Evolutionary conservation across 2,797 vertebrate genomes (phyloP), one percentile per base, ranked within the genome.

Genomic region (Adelosebastes latens): DNA sequence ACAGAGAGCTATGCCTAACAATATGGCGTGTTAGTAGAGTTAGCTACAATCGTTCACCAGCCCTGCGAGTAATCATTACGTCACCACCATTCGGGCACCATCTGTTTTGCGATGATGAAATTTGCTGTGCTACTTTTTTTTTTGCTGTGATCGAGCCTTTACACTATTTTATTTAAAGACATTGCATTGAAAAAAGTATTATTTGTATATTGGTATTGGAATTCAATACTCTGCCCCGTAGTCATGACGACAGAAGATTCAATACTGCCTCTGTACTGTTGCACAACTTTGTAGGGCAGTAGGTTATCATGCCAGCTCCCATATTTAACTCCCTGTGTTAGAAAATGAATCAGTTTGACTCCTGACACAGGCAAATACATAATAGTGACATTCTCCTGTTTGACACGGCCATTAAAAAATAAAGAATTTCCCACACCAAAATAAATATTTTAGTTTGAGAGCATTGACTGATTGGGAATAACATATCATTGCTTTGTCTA

Each of bases 371-470:
- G 65, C 62, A 63, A 49, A 52, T 24, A 24, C 10, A 67, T 56
- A 42, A 64, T 60, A 39, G 22, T 29, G n/a, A 53, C 10, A 75
- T 31, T 27, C 4, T 39, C 34, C 27, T 22, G 11, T 70, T 8
- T 36, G 31, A 72, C 52, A 16, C 6, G 55, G 32, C 53, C 59
- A 72, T 68, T 71, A 34, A 60, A 77, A 62, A 70, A 70, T 18
- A 4, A 22, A 18, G 8, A 0, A 66, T 24, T 20, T 25, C 18
- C 8, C 27, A 72, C 14, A 27, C 24, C 24, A 22, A 18, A 64
- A 42, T 22, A 0, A 9, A 20, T 56, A 69, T 75, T 64, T 27
- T 25, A 56, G 6, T 22, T 55, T 56, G 34, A 71, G n/a, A 63
- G 29, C 49, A 31, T 3, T 29, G 32, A 31, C 46, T 42, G 8